Percentiles rank a stretch among this genome's conserved stretches.
Conservation (phyloP, 2,113 vertebrate species). For the Spilogale gracilis region DNA sequence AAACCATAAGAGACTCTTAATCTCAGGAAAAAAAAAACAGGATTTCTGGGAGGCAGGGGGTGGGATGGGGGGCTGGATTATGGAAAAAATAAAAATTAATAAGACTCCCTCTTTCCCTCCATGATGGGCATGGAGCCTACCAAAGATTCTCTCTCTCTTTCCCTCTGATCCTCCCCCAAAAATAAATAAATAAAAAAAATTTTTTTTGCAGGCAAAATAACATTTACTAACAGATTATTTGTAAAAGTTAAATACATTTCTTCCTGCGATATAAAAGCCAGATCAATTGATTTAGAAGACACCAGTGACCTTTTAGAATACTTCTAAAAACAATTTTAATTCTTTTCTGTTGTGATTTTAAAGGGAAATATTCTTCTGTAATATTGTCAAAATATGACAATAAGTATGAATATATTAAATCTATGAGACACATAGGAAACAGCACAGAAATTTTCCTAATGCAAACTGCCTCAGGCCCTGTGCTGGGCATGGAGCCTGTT, state of each 20-base stretch:
- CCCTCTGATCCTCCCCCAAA: too few relatives aligned
- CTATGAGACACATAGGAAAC: not conserved
- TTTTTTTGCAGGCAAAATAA: not conserved
- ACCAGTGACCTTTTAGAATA: not conserved
- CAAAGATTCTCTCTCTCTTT: too few relatives aligned
- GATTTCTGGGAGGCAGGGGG: too few relatives aligned
- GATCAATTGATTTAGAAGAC: not conserved
- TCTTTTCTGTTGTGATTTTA: conserved; percentile 20
- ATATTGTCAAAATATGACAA: not conserved
- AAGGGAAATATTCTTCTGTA: not conserved
- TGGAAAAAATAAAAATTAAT: too few relatives aligned
- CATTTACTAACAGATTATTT: not conserved
- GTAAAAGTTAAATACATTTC: conserved; percentile 56
- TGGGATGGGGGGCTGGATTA: too few relatives aligned
- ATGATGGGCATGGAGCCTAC: too few relatives aligned
- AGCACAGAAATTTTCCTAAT: not conserved
- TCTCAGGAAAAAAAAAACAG: too few relatives aligned
- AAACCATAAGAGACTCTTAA: too few relatives aligned
- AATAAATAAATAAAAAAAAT: too few relatives aligned
- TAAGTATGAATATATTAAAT: not conserved
- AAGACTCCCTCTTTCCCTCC: too few relatives aligned
- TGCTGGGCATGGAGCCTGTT: too few relatives aligned
- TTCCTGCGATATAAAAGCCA: conserved; percentile 22
- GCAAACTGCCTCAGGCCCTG: not conserved
- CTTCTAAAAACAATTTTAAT: not conserved